A percentile compares a stretch with the other conserved stretches of the same genome.
Evolutionary conservation across 2,888 invertebrate genomes (phyloP).

Genomic region (Agriopis leucophaearia): DNA sequence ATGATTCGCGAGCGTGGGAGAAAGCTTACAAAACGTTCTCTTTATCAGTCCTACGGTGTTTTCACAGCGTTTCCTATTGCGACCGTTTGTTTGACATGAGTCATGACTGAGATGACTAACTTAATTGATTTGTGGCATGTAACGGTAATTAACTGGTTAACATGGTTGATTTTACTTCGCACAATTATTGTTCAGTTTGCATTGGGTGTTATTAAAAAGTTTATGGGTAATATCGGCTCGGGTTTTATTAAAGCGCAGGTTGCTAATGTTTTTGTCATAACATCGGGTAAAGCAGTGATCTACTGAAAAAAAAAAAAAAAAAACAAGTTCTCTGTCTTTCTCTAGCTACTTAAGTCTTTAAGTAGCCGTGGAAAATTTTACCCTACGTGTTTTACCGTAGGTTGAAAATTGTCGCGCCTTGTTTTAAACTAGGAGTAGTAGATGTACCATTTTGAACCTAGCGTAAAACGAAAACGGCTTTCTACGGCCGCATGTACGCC

Average conservation of each 20-base stretch:
- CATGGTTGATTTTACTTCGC: constrained; percentile 68
- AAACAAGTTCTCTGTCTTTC: not conserved
- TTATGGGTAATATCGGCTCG: constrained; percentile 11
- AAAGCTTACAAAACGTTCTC: constrained; percentile 23
- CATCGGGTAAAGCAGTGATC: constrained; percentile 1
- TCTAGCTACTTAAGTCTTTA: not conserved
- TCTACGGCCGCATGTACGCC: too few relatives aligned
- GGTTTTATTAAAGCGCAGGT: constrained; percentile 2
- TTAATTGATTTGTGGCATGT: constrained; percentile 79
- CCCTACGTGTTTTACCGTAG: too few relatives aligned
- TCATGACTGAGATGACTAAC: constrained; percentile 78
- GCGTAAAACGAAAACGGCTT: too few relatives aligned
- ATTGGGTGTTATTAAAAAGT: constrained; percentile 1
- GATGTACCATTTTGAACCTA: too few relatives aligned
- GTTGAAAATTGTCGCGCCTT: too few relatives aligned
- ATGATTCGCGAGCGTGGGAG: constrained; percentile 30
- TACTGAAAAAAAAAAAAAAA: not conserved
- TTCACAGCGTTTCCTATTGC: constrained; percentile 51
- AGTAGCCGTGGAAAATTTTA: too few relatives aligned
- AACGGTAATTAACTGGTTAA: constrained; percentile 73
- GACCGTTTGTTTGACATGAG: constrained; percentile 70
- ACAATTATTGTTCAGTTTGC: constrained; percentile 34
- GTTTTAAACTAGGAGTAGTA: too few relatives aligned
- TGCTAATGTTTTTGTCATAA: constrained; percentile 22
- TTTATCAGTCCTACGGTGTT: constrained; percentile 38